Percentiles rank a stretch among this genome's conserved stretches.
These are phyloP conservation scores for Bombyx huttoni DNA, from an alignment of 2,888 invertebrate species.

Conservation along the genomic window DNA sequence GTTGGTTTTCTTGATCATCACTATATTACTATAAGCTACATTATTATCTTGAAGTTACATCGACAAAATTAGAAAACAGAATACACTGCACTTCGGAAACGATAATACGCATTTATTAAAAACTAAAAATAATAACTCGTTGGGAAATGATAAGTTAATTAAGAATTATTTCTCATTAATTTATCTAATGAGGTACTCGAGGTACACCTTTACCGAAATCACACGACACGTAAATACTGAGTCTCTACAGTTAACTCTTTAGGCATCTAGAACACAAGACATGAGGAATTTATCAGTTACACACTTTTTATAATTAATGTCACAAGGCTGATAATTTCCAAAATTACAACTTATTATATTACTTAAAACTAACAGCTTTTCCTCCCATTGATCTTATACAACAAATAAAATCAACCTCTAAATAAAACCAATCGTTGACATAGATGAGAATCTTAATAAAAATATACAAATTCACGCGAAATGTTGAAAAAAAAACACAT, in stretches of 20 bases:
- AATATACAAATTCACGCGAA: background rate
- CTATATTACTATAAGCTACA: too few relatives aligned
- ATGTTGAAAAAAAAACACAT: too few relatives aligned
- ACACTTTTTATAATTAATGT: background rate
- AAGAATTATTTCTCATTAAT: background rate
- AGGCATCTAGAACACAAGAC: background rate
- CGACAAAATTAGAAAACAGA: too few relatives aligned
- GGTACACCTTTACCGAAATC: too few relatives aligned
- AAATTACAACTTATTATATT: background rate
- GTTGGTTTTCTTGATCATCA: too few relatives aligned
- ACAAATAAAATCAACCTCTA: background rate
- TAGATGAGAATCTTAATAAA: background rate
- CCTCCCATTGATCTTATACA: background rate
- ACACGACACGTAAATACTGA: too few relatives aligned
- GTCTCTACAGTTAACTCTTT: too few relatives aligned
- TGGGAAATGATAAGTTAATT: background rate
- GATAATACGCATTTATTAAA: background rate
- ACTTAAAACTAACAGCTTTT: background rate
- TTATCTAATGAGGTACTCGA: constrained; percentile 2
- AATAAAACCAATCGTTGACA: background rate
- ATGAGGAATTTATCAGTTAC: background rate
- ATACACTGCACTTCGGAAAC: background rate
- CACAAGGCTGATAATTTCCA: background rate
- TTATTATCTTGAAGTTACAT: too few relatives aligned
- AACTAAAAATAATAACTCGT: background rate